phyloP scores from a whole-genome alignment of 2,113 vertebrate species.

The Spea multiplicata region DNA sequence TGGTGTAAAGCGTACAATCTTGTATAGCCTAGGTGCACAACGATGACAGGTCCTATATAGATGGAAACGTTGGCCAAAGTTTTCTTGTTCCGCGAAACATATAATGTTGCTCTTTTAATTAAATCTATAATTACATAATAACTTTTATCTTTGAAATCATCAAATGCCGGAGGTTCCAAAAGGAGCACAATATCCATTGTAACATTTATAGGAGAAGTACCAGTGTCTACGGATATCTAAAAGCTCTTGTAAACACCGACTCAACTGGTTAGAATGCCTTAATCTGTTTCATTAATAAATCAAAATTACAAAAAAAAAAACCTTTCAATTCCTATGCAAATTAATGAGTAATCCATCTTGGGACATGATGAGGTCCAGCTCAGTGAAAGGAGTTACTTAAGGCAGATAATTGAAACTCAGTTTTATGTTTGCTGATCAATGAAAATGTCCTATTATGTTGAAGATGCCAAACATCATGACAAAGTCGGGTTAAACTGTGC shows the following conservation, averaged over 20 bases:
- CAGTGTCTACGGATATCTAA: background rate
- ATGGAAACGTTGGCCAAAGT: too few relatives aligned
- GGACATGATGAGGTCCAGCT: background rate
- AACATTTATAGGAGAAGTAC: too few relatives aligned
- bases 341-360: slow-evolving; percentile 12
- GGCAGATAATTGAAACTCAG: slow-evolving; percentile 1
- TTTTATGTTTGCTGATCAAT: slow-evolving; percentile 1
- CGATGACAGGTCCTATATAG: too few relatives aligned
- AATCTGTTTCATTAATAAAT: background rate
- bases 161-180: too few relatives aligned
- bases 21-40: too few relatives aligned
- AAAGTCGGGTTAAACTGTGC: slow-evolving; percentile 35
- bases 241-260: background rate
- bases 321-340: slow-evolving; percentile 32
- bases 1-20: too few relatives aligned
- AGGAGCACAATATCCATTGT: too few relatives aligned
- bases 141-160: too few relatives aligned
- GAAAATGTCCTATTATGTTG: slow-evolving; percentile 18
- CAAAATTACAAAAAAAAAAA: slow-evolving; percentile 4
- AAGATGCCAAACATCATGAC: slow-evolving; percentile 24
- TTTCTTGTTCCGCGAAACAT: too few relatives aligned
- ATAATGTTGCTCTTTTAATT: too few relatives aligned
- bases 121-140: too few relatives aligned
- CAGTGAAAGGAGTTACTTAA: slow-evolving; percentile 19
- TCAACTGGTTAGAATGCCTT: background rate